Evolutionary conservation across 2,888 invertebrate genomes (phyloP).

Genomic region (Dione vanillae): DNA sequence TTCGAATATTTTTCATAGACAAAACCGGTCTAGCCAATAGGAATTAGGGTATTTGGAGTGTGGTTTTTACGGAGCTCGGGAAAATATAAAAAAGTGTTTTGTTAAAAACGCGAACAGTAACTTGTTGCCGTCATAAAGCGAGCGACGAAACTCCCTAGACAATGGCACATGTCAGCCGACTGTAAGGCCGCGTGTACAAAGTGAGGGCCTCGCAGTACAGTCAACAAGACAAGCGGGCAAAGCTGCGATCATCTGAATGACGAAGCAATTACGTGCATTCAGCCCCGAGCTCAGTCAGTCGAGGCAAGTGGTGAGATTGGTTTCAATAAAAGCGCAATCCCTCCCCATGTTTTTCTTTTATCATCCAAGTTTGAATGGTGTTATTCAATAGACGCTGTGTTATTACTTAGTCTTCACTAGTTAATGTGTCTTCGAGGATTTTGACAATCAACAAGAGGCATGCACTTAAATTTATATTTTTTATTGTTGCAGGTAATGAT

Average conservation of each 20-base stretch:
- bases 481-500: conserved; percentile 10
- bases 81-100: conserved; percentile 50
- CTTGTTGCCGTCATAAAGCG: conserved; percentile 68
- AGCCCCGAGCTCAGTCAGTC: conserved; percentile 74
- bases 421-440: conserved; percentile 39
- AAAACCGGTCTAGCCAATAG: conserved; percentile 51
- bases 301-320: conserved; percentile 81
- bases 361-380: conserved; percentile 76
- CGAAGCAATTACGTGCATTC: conserved; percentile 81
- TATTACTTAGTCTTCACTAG: conserved; percentile 47
- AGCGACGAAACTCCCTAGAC: conserved; percentile 64
- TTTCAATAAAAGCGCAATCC: conserved; percentile 82
- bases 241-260: conserved; percentile 81
- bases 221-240: conserved; percentile 77
- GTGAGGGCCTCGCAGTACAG: conserved; percentile 70
- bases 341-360: conserved; percentile 82
- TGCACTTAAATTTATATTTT: neutral
- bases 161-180: conserved; percentile 71
- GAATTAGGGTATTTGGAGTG: conserved; percentile 50
- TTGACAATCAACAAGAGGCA: conserved; percentile 3
- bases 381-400: conserved; percentile 64
- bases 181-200: conserved; percentile 72
- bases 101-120: conserved; percentile 54
- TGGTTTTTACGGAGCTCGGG: conserved; percentile 45
- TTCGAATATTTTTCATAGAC: conserved; percentile 51